A percentile compares a stretch with the other conserved stretches of the same genome.
Evolutionary conservation across 2,797 vertebrate species (phyloP).

Genomic region (Corythornis leucogaster): DNA sequence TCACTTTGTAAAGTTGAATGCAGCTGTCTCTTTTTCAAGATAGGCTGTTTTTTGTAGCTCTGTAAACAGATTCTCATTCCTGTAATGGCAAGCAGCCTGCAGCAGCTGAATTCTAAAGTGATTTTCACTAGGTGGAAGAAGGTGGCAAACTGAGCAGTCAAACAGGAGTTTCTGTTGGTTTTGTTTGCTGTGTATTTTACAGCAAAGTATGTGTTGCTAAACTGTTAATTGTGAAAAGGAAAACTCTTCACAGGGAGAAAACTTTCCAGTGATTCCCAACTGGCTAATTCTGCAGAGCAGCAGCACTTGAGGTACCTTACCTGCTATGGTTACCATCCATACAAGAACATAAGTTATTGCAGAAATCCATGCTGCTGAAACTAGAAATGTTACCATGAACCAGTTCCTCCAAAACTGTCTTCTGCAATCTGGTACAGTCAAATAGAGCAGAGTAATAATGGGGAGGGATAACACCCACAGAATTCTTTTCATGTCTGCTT

Average conservation of each 20-base stretch:
- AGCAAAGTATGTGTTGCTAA: not conserved
- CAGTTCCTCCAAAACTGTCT: conserved; percentile 90
- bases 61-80: not conserved
- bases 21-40: not conserved
- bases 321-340: conserved; percentile 96
- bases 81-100: not conserved
- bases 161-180: not conserved
- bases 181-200: not conserved
- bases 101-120: not conserved
- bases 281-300: not conserved
- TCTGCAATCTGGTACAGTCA: conserved; percentile 93
- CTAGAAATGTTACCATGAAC: conserved; percentile 93
- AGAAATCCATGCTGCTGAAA: conserved; percentile 97
- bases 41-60: not conserved
- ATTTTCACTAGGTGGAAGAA: not conserved
- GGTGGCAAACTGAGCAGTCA: not conserved
- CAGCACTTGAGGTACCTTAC: conserved; percentile 76
- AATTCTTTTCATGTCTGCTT: conserved; percentile 90
- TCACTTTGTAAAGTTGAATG: not conserved
- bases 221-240: not conserved
- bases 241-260: not conserved
- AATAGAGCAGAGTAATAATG: conserved; percentile 86
- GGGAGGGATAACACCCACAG: conserved; percentile 95
- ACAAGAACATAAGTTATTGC: conserved; percentile 94
- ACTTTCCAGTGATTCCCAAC: not conserved